phyloP scores from a whole-genome alignment of 1,140 invertebrate species.

The Trichogramma pretiosum region DNA sequence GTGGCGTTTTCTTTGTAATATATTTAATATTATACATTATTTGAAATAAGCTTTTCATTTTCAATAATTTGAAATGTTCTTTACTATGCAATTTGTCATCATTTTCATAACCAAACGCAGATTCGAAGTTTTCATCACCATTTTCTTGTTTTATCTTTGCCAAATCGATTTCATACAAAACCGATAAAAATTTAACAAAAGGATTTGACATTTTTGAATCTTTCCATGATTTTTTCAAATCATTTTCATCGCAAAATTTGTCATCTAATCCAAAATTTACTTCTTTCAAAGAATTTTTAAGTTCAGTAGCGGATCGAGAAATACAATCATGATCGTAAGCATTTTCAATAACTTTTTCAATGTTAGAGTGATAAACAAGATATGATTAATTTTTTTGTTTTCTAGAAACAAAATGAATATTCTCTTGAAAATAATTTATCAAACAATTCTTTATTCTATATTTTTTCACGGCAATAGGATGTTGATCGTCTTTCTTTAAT shows the following conservation, averaged over 20 bases:
- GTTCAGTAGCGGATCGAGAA: not conserved
- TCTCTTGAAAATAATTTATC: not conserved
- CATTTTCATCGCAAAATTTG: not conserved
- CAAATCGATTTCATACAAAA: not conserved
- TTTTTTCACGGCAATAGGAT: not conserved
- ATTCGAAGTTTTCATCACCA: not conserved
- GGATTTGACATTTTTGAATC: not conserved
- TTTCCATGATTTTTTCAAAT: not conserved
- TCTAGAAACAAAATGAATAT: not conserved
- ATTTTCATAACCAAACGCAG: not conserved
- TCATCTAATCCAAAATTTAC: not conserved
- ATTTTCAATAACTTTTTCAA: not conserved
- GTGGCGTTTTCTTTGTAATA: not conserved
- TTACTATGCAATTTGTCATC: not conserved
- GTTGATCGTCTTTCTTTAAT: not conserved
- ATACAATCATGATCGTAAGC: not conserved
- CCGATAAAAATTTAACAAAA: not conserved
- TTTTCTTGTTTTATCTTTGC: not conserved
- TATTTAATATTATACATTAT: not conserved
- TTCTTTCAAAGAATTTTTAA: not conserved
- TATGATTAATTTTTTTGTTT: constrained; percentile 1
- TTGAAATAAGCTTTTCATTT: not conserved
- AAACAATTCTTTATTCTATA: not conserved
- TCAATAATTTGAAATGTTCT: not conserved
- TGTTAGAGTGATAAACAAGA: not conserved